Percentiles rank a stretch among this genome's conserved stretches.
These are phyloP conservation scores for Dicranocentrus wangi DNA, from an alignment of 2,888 invertebrate species.

Conservation along the genomic window DNA sequence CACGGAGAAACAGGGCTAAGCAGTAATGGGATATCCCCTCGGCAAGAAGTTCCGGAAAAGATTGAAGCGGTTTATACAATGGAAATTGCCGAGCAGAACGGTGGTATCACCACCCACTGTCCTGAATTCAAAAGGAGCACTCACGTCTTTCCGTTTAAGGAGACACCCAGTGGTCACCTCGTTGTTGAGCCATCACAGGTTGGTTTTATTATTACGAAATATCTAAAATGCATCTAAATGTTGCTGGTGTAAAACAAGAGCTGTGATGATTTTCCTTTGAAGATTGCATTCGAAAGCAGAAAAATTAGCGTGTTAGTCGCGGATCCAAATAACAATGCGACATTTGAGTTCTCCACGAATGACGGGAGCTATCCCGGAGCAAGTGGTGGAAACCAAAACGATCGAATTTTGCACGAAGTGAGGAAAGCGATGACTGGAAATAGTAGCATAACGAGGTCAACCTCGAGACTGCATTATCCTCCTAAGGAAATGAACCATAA, in stretches of 20 bases:
- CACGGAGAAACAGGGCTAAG: too few relatives aligned
- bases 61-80: too few relatives aligned
- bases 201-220: background rate
- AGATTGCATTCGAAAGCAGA: conserved; percentile 68
- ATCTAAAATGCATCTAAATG: background rate
- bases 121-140: conserved; percentile 21
- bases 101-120: background rate
- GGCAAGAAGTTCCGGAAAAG: too few relatives aligned
- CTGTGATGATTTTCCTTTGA: background rate
- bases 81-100: too few relatives aligned
- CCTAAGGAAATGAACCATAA: conserved; percentile 28
- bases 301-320: conserved; percentile 66
- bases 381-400: conserved; percentile 18
- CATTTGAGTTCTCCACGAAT: conserved; percentile 28
- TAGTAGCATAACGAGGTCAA: background rate
- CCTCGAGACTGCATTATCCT: background rate
- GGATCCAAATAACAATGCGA: conserved; percentile 52
- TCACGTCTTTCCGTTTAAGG: conserved; percentile 62
- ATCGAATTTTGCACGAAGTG: conserved; percentile 38
- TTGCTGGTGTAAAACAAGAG: background rate
- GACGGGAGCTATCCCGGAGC: background rate
- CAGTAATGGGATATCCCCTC: too few relatives aligned
- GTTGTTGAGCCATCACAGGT: conserved; percentile 47
- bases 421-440: conserved; percentile 36
- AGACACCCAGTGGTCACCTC: conserved; percentile 60